Base-by-base conservation (phyloP, 2,113 vertebrate species). In the Hepsetus odoe region DNA sequence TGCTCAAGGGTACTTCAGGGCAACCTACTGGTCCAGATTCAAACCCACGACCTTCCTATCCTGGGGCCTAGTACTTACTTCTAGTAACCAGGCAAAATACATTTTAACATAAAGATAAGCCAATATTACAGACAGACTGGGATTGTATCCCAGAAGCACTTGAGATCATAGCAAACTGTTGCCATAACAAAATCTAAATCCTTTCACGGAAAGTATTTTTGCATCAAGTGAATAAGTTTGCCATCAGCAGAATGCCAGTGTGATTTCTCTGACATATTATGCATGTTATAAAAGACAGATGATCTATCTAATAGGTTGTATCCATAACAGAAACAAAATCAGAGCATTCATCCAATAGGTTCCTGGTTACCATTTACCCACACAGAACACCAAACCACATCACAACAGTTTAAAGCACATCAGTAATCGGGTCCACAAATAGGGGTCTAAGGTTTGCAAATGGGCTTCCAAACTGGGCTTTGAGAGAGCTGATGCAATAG, bases 251-350 rank as follows among this genome's bases (percentile, higher is more conserved):
- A 73, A 67, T 68, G 26, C 16, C 12, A 62, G 72, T 35, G n/a
- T 46, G 55, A 22, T 56, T 33, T 59, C 33, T 42, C 35, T 74
- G 44, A 40, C 51, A n/a, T n/a, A n/a, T n/a, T 59, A 16, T 49
- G 42, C 70, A 62, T 64, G 44, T 74, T 44, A 79, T 70, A 28
- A n/a, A 67, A 66, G 20, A 30, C 22, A 51, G 61, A 76, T 33
- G 2, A 30, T 30, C 56, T 62, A 20, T 76, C 32, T 42, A 42
- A 30, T 76, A 76, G 40, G 5, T 76, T 20, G 26, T 40, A 76
- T 55, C 46, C 59, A 75, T 14, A 75, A 49, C 55, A 55, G 49
- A 61, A 61, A 30, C 38, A 53, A 53, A 53, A 3, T 14, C 44
- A 16, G 1, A 20, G 7, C 32, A 38, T 38, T 65, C 32, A 35